phyloP scores from a whole-genome alignment of 2,888 invertebrate genomes.

The Tiphia femorata region DNA sequence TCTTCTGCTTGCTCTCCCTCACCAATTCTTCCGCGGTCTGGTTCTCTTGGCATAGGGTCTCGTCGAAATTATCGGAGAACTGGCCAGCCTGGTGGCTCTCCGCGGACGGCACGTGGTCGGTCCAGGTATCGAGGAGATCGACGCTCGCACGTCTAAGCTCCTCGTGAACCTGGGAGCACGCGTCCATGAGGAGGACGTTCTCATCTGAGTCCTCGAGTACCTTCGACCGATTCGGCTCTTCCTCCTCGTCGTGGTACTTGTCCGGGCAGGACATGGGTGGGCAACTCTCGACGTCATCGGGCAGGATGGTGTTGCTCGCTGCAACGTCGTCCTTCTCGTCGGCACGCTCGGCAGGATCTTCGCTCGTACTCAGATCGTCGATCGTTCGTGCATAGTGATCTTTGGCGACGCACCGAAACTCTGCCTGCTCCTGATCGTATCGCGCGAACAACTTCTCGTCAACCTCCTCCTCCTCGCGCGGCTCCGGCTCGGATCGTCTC shows the following conservation, averaged over 20 bases:
- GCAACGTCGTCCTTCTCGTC: neutral
- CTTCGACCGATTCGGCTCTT: conserved; percentile 2
- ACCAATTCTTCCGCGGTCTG: neutral
- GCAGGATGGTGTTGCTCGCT: too few species aligned
- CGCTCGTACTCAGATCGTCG: too few species aligned
- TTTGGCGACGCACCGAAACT: too few species aligned
- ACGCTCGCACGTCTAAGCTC: too few species aligned
- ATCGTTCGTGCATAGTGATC: too few species aligned
- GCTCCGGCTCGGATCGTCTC: neutral
- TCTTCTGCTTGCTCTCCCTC: too few species aligned
- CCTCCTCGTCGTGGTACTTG: conserved; percentile 32
- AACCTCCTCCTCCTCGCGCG: neutral
- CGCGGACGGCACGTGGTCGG: conserved; percentile 17
- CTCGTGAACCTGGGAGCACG: too few species aligned
- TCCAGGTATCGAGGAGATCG: conserved; percentile 33
- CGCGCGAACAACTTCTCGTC: neutral
- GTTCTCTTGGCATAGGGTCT: conserved; percentile 3
- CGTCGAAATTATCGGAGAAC: conserved; percentile 51
- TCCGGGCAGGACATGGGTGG: conserved; percentile 5
- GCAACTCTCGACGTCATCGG: neutral
- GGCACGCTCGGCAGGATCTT: neutral
- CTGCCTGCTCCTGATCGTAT: neutral
- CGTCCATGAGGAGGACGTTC: too few species aligned
- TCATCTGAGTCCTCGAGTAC: neutral
- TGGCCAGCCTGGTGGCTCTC: conserved; percentile 35